phyloP scores from a whole-genome alignment of 2,888 invertebrate genomes.

The Coleophora flavipennella region DNA sequence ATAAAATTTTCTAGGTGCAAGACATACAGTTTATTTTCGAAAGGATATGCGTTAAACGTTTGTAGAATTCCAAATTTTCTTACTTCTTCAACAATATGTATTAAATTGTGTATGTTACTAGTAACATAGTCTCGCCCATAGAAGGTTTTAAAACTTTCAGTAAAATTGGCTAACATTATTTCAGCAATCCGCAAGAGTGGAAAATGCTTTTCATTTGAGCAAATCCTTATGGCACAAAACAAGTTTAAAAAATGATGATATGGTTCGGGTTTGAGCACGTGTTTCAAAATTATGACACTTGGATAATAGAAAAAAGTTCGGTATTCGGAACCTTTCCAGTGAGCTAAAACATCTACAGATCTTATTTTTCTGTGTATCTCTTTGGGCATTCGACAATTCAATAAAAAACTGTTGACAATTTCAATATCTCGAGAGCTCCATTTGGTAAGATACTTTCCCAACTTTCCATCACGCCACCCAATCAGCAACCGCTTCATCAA shows the following conservation, averaged over 20 bases:
- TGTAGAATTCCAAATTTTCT: conserved; percentile 3
- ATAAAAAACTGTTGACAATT: conserved; percentile 9
- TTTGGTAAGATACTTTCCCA: conserved; percentile 13
- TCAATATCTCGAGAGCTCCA: conserved; percentile 12
- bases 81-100: conserved; percentile 1
- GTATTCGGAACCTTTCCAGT: conserved; percentile 10
- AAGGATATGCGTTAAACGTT: conserved; percentile 4
- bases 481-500: conserved; percentile 17
- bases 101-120: conserved; percentile 3
- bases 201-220: conserved; percentile 2
- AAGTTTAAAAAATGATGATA: conserved; percentile 6
- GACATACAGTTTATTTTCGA: conserved; percentile 2
- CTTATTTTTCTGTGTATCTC: conserved; percentile 7
- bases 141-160: background rate
- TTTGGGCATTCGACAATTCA: conserved; percentile 2
- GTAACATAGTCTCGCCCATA: conserved; percentile 2
- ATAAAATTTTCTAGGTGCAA: background rate
- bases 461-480: conserved; percentile 18
- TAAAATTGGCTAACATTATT: background rate
- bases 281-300: conserved; percentile 5
- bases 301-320: conserved; percentile 7
- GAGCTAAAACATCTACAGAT: conserved; percentile 4
- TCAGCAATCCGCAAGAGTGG: background rate
- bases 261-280: background rate
- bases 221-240: conserved; percentile 8